Conservation (phyloP, 2,888 invertebrate species). For the Pecten maximus region DNA sequence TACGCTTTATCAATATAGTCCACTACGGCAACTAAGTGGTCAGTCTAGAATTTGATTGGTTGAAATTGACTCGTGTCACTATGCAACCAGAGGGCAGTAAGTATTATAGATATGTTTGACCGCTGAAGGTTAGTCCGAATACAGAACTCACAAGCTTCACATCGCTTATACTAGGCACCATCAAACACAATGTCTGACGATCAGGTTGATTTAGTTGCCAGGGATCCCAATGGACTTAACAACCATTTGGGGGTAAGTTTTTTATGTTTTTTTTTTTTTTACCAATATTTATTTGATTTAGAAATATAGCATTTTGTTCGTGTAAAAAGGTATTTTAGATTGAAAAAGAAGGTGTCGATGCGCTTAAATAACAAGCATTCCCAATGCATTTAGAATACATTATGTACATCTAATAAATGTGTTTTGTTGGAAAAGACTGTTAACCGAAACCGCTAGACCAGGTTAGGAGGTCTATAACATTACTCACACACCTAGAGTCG, state of each 20-base stretch:
- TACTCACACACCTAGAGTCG: no score
- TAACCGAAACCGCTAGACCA: no score
- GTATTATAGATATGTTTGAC: not conserved
- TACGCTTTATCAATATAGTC: not conserved
- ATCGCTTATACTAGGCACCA: not conserved
- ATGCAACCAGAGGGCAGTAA: not conserved
- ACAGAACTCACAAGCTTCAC: not conserved
- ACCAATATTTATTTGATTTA: no score
- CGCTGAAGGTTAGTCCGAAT: not conserved
- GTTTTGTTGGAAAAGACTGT: no score
- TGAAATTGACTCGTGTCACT: not conserved
- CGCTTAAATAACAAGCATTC: no score
- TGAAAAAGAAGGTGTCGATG: no score
- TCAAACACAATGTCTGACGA: not conserved
- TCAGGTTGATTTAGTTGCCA: slow-evolving; percentile 85
- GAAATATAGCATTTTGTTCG: no score
- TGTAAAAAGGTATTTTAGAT: no score
- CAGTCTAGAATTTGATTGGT: not conserved
- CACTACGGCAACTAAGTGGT: not conserved
- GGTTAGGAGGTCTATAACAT: no score
- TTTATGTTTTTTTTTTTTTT: no score
- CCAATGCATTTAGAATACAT: no score
- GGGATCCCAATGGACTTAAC: slow-evolving; percentile 88
- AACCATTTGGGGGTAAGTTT: slow-evolving; percentile 87
- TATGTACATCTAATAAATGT: no score